Base-by-base conservation (phyloP, 2,888 invertebrate species). In the Drosophila lacicola region DNA sequence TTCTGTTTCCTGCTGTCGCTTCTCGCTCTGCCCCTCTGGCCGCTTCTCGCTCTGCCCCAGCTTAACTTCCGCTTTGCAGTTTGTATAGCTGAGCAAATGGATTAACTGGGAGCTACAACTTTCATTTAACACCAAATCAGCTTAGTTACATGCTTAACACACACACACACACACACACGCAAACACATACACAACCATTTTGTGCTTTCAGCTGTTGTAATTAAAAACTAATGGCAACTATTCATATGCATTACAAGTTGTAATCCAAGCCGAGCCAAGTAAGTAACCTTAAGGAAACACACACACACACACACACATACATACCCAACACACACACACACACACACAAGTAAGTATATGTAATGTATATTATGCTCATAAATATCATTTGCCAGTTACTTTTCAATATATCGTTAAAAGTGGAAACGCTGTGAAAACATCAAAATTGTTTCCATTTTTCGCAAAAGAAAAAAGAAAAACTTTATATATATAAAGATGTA, bases 401-500 rank as follows among this genome's bases (percentile, higher is more conserved):
- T 83, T 85, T 76, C 68, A 77, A 68, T 76, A 63, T 69, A 74
- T 65, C 87, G 60, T 80, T 83, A 83, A 82, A 86, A 61, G 57
- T 66, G 47, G n/a, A 46, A 64, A 61, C 61, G 76, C 66, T 82
- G 76, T 82, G 80, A 85, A 80, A 87, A 82, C 81, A 87, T 81
- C 81, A 81, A 87, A 82, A 82, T 84, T 87, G 74, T 82, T 82
- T 82, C 74, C 67, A 68, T 53, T 66, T 73, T 39, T 37, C 44
- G 41, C 36, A 46, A 49, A 60, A 47, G 56, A 53, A 67, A 46
- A 45, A 60, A 47, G 56, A 53, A 67, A 61, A 34, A 41, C 49
- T 55, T 33, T n/a, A 5, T 4, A 50, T 49, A 46, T 17, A 34
- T 14, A 60, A 13, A 44, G 14, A 36, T 51, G 64, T 63, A 50